A percentile compares a stretch with the other conserved stretches of the same genome.
phyloP scores from a whole-genome alignment of 2,113 vertebrate genomes.

The Oenanthe melanoleuca region DNA sequence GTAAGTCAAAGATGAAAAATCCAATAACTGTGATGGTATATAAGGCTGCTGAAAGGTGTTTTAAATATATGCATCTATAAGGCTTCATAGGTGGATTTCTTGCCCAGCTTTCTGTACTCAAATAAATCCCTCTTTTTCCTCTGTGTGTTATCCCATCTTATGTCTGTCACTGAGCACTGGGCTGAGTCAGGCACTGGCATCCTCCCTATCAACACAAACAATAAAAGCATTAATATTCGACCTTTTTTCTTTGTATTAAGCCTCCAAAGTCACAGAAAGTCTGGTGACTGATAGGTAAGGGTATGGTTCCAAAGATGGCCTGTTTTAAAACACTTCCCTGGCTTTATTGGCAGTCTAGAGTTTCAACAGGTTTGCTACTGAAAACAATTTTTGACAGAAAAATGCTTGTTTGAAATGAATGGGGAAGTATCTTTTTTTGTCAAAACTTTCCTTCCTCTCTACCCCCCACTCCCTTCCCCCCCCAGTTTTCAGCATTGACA shows the following conservation, averaged over 20 bases:
- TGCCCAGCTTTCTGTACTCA: neutral
- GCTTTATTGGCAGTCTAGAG: neutral
- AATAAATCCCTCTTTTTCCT: constrained; percentile 18
- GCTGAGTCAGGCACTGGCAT: neutral
- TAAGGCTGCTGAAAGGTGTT: constrained; percentile 40
- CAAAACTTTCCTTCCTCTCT: neutral
- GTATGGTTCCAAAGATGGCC: neutral
- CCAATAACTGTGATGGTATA: constrained; percentile 16
- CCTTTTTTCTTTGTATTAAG: neutral
- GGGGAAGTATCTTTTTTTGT: neutral
- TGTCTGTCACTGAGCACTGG: neutral
- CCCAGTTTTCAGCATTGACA: neutral
- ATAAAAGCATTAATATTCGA: neutral
- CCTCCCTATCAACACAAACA: constrained; percentile 1
- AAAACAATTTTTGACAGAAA: constrained; percentile 11
- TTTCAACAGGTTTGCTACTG: neutral
- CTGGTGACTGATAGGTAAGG: neutral
- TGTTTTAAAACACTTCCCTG: neutral
- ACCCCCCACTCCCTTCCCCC: too few species aligned
- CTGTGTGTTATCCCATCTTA: neutral
- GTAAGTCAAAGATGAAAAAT: constrained; percentile 51
- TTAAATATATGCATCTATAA: constrained; percentile 41
- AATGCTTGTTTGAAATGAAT: neutral
- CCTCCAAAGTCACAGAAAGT: neutral
- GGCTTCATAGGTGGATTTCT: neutral